Base-by-base conservation (phyloP, 2,888 invertebrate genomes). In the Polyploca ridens region DNA sequence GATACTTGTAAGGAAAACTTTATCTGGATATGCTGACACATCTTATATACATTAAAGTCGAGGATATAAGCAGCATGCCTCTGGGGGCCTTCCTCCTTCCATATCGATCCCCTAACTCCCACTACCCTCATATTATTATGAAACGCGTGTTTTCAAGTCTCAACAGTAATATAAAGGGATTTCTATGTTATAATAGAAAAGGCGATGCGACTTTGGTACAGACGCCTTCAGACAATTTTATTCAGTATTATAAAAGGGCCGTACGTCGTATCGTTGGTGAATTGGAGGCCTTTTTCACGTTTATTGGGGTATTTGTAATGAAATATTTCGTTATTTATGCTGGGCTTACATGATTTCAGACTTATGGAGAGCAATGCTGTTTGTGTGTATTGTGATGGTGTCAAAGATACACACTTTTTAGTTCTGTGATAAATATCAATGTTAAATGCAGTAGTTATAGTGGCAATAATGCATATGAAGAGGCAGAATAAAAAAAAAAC, bases 81-180 rank as follows among this genome's bases (percentile, higher is more conserved):
- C 69, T 68, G 66, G 66, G 66, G 58, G 68, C 64, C 61, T 19
- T 7, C 41, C 19, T 38, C 33, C 54, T 46, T 46, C 63, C 65
- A 63, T 35, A 54, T 33, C 57, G 11, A 11, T 33, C 63, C 57
- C 58, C 62, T 38, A 33, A 62, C 64, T 67, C 63, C 60, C 67
- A 44, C 62, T 64, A 64, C 63, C 69, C 61, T 67, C 67, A 67
- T 69, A 41, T 41, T 38, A 38, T 38, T 41, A 71, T 66, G 67
- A 64, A 71, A 75, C 74, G 66, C 60, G 68, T 73, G 79, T 77
- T 77, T 73, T 73, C 68, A 70, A 75, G 73, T 74, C 77, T 79
- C 75, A 61, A 69, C 70, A 64, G 75, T 75, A 71, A 75, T 77
- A 74, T 78, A 74, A 76, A 77, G 75, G 75, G 80, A 80, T 81